phyloP scores from a whole-genome alignment of 2,797 vertebrate genomes.

The Loris lydekkerianus region DNA sequence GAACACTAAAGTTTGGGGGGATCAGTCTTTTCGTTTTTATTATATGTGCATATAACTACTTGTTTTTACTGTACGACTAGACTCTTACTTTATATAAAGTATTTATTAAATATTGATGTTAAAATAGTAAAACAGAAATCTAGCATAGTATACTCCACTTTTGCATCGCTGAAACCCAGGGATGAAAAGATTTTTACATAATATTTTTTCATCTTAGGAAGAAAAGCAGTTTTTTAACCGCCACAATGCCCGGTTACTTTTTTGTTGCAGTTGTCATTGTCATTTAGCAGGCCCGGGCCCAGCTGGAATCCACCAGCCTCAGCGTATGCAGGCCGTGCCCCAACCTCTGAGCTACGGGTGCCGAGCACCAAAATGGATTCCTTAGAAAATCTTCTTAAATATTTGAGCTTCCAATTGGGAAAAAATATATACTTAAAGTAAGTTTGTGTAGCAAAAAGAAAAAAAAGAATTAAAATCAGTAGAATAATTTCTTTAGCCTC shows the following conservation, averaged over 20 bases:
- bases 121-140: background rate
- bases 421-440: background rate
- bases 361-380: slow-evolving; percentile 5
- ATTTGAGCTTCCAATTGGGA: background rate
- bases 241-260: too few species aligned
- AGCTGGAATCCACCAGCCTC: too few species aligned
- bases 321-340: too few species aligned
- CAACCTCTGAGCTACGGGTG: too few species aligned
- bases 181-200: background rate
- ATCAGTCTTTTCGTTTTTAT: background rate
- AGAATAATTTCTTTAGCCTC: slow-evolving; percentile 45
- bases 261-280: too few species aligned
- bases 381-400: background rate
- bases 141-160: background rate
- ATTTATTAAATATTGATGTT: slow-evolving; percentile 41
- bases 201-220: slow-evolving; percentile 35
- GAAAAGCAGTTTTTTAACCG: background rate
- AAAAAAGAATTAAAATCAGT: slow-evolving; percentile 18
- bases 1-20: background rate
- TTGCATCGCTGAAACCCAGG: slow-evolving; percentile 10
- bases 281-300: too few species aligned
- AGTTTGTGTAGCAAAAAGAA: slow-evolving; percentile 22
- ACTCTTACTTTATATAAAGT: background rate
- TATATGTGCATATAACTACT: background rate
- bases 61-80: slow-evolving; percentile 10